Conservation (phyloP, 2,888 invertebrate genomes). For the Philereme transversata region DNA sequence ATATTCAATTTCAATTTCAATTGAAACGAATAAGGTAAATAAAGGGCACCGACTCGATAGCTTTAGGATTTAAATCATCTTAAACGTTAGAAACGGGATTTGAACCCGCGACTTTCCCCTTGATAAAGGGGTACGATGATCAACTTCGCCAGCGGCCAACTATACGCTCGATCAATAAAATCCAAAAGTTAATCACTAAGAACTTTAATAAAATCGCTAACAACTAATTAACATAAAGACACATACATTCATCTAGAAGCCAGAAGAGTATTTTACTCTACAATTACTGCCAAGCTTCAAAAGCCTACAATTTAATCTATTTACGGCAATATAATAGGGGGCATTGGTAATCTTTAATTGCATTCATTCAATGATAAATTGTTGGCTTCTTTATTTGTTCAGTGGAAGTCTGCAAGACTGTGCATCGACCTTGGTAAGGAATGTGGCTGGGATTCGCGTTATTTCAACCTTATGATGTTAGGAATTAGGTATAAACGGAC, state of each 20-base stretch:
- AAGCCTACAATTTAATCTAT: neutral
- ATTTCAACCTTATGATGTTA: constrained; percentile 52
- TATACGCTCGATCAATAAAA: too few relatives aligned
- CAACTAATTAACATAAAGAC: too few relatives aligned
- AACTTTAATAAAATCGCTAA: too few relatives aligned
- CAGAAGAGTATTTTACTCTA: too few relatives aligned
- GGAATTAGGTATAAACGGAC: constrained; percentile 44
- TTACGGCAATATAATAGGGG: neutral
- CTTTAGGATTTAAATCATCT: too few relatives aligned
- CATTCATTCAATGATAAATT: constrained; percentile 45
- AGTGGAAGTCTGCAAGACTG: constrained; percentile 52
- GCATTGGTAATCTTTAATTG: constrained; percentile 44
- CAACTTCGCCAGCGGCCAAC: too few relatives aligned
- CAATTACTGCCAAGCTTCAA: neutral
- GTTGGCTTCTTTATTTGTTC: constrained; percentile 43
- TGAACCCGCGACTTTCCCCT: too few relatives aligned
- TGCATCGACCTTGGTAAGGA: constrained; percentile 71
- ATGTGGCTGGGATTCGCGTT: constrained; percentile 54
- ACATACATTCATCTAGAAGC: too few relatives aligned
- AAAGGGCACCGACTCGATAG: neutral
- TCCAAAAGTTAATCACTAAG: too few relatives aligned
- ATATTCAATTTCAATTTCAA: constrained; percentile 14
- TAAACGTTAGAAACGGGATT: too few relatives aligned
- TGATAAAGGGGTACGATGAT: too few relatives aligned
- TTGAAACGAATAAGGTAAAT: neutral